phyloP scores from a whole-genome alignment of 2,888 invertebrate species.

The Pseudococcus longispinus region DNA sequence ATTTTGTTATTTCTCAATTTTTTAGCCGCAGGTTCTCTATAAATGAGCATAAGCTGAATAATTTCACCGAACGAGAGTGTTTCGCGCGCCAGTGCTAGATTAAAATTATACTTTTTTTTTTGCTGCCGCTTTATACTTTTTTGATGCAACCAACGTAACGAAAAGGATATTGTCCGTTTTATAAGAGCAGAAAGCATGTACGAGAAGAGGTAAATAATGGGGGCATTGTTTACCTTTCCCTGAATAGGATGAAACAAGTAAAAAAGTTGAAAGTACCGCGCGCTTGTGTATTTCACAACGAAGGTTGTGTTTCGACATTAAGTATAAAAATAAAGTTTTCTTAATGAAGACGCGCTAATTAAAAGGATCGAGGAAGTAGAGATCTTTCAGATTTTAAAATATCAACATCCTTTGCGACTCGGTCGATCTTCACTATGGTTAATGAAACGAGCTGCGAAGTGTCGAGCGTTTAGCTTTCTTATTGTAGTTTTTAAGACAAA shows the following conservation, averaged over 20 bases:
- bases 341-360: constrained; percentile 9
- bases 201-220: background rate
- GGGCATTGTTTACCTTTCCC: background rate
- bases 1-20: constrained; percentile 37
- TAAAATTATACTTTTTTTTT: constrained; percentile 7
- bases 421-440: background rate
- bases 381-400: background rate
- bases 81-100: background rate
- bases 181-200: background rate
- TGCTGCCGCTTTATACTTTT: background rate
- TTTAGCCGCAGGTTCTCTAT: constrained; percentile 6
- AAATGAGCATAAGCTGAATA: constrained; percentile 26
- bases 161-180: background rate
- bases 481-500: background rate
- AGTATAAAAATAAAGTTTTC: background rate
- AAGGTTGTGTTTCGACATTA: background rate
- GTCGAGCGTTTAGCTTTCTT: background rate
- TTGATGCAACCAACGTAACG: background rate
- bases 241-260: background rate
- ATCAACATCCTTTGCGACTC: background rate
- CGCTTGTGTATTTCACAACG: background rate
- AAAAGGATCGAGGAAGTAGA: background rate
- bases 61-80: background rate
- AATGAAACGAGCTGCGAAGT: background rate
- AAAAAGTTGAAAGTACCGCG: background rate